Conservation (phyloP, 2,888 invertebrate genomes). For the Molanna angustata region DNA sequence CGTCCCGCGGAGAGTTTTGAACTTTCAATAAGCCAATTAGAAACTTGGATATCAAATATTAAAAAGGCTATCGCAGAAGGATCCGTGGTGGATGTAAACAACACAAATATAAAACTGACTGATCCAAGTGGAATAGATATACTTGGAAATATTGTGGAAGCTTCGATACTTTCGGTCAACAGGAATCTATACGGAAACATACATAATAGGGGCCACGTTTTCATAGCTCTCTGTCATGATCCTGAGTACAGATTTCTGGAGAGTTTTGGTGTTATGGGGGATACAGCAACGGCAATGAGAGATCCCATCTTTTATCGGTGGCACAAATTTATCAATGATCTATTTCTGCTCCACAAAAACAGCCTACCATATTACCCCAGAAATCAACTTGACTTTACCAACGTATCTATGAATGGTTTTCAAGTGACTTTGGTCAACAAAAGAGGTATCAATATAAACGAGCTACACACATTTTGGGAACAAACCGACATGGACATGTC, state of each 20-base stretch:
- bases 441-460: conserved; percentile 22
- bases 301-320: conserved; percentile 43
- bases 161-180: conserved; percentile 68
- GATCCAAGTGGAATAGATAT: conserved; percentile 72
- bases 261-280: conserved; percentile 40
- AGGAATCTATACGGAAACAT: conserved; percentile 70
- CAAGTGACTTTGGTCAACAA: conserved; percentile 11
- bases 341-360: conserved; percentile 39
- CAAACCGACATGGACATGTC: conserved; percentile 39
- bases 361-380: conserved; percentile 37
- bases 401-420: conserved; percentile 12
- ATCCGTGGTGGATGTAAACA: conserved; percentile 55
- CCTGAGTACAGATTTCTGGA: conserved; percentile 70
- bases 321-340: conserved; percentile 40
- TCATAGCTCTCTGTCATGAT: conserved; percentile 75
- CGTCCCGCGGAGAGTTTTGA: conserved; percentile 65
- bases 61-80: conserved; percentile 67
- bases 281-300: conserved; percentile 40
- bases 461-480: conserved; percentile 38
- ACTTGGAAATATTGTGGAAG: conserved; percentile 77
- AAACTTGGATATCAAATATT: conserved; percentile 73
- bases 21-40: conserved; percentile 66
- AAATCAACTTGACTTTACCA: conserved; percentile 31
- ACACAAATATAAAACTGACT: conserved; percentile 55
- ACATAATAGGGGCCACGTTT: conserved; percentile 80